Percentiles rank a stretch among this genome's conserved stretches.
Conservation (phyloP, 2,888 invertebrate genomes). For the Caenorhabditis uteleia region DNA sequence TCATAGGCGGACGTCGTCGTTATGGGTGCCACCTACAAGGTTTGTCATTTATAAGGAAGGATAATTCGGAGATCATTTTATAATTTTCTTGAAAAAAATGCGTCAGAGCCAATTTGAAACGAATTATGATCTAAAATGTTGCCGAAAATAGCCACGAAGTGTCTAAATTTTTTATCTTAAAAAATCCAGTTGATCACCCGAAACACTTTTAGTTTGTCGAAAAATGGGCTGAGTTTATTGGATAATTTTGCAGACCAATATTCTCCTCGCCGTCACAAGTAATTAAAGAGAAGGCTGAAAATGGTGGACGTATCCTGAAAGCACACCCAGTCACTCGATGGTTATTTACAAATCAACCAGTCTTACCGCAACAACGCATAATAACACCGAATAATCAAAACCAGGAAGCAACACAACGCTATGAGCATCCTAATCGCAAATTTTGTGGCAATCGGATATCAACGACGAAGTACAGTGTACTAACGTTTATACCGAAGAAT, state of each 20-base stretch:
- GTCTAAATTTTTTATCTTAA: too few species aligned
- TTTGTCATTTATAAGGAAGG: too few species aligned
- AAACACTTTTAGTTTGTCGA: too few species aligned
- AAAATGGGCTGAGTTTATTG: too few species aligned
- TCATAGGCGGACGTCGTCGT: conserved; percentile 54
- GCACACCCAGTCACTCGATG: conserved; percentile 40
- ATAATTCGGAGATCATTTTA: too few species aligned
- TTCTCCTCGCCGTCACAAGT: conserved; percentile 50
- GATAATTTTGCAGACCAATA: too few species aligned
- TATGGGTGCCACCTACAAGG: conserved; percentile 57
- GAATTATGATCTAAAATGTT: too few species aligned
- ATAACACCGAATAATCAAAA: conserved; percentile 47
- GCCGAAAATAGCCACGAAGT: too few species aligned
- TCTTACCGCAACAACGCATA: conserved; percentile 33
- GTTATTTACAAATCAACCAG: conserved; percentile 39
- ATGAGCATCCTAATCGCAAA: conserved; percentile 50
- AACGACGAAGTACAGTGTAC: conserved; percentile 90
- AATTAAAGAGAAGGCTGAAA: conserved; percentile 52
- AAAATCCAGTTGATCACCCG: too few species aligned
- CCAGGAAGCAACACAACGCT: conserved; percentile 37
- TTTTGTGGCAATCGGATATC: conserved; percentile 84
- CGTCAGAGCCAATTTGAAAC: too few species aligned
- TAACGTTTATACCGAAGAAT: conserved; percentile 94
- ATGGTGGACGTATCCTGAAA: conserved; percentile 51
- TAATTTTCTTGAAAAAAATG: too few species aligned